These are phyloP conservation scores for Caretta caretta DNA, from an alignment of 2,113 vertebrate genomes.

Conservation along the genomic window DNA sequence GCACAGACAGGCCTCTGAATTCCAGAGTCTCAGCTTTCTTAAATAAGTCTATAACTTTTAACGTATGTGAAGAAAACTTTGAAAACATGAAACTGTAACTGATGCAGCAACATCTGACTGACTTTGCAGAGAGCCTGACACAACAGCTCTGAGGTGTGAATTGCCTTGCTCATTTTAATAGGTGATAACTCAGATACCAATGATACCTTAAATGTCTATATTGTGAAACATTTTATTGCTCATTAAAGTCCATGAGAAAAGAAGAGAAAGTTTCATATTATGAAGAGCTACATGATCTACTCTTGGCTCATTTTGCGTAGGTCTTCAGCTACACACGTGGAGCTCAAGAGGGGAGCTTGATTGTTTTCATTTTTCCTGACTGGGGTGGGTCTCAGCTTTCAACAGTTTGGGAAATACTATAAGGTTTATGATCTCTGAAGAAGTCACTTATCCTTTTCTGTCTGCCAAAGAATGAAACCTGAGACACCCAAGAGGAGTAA, in stretches of 20 bases:
- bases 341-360: not conserved
- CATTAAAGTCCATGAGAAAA: not conserved
- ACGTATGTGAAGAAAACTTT: not conserved
- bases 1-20: not conserved
- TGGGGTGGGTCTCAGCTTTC: not conserved
- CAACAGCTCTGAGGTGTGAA: not conserved
- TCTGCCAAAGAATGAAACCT: not conserved
- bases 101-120: not conserved
- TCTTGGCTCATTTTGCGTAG: not conserved
- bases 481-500: not conserved
- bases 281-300: not conserved
- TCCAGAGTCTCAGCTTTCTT: not conserved
- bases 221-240: not conserved
- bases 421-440: not conserved
- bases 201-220: not conserved
- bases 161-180: not conserved
- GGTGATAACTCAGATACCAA: not conserved
- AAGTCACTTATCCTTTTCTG: not conserved
- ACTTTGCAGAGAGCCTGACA: not conserved
- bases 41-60: not conserved
- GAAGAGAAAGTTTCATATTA: not conserved
- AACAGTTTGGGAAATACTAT: not conserved
- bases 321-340: not conserved
- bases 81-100: not conserved
- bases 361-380: not conserved